These are phyloP conservation scores for Tethya wilhelma DNA, from an alignment of 37 sponge, comb jelly and placozoan genomes.

Conservation along the genomic window DNA sequence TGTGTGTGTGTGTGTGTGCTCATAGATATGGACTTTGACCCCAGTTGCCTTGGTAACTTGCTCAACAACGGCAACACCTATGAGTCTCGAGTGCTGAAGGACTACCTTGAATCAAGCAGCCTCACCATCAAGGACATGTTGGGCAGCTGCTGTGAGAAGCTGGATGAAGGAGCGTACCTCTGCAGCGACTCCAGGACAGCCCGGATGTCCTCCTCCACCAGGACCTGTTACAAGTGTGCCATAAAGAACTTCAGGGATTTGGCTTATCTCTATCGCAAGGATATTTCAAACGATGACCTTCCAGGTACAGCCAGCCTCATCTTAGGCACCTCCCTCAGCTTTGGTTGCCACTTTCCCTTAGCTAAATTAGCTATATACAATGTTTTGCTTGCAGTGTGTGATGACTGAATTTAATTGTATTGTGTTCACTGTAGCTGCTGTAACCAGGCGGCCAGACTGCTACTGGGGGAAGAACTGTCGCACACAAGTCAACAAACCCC, in stretches of 20 bases:
- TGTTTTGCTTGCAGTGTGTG: no score
- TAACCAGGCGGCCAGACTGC: constrained; percentile 79
- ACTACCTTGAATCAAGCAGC: constrained; percentile 57
- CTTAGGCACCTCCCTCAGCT: no score
- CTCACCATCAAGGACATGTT: constrained; percentile 55
- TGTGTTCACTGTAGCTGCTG: constrained; percentile 36
- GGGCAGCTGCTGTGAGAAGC: constrained; percentile 34
- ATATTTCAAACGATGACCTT: constrained; percentile 73
- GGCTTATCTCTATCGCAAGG: constrained; percentile 79
- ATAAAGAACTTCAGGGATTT: constrained; percentile 64
- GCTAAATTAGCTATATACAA: not conserved
- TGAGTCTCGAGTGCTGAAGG: constrained; percentile 82
- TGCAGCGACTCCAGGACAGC: constrained; percentile 16
- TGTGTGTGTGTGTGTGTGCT: no score
- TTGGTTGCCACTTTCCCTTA: no score
- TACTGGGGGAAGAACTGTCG: constrained; percentile 85
- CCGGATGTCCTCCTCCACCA: constrained; percentile 11
- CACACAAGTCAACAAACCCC: constrained; percentile 76
- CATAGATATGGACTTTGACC: constrained; percentile 60
- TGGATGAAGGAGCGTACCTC: constrained; percentile 61
- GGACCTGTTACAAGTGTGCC: constrained; percentile 61
- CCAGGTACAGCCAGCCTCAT: constrained; percentile 76
- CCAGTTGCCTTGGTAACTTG: constrained; percentile 8
- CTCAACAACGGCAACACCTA: constrained; percentile 59
- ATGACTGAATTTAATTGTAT: no score